A percentile compares a stretch with the other conserved stretches of the same genome.
These are phyloP conservation scores for Orientallactaga sibirica DNA, from an alignment of 2,797 vertebrate species.

Conservation along the genomic window DNA sequence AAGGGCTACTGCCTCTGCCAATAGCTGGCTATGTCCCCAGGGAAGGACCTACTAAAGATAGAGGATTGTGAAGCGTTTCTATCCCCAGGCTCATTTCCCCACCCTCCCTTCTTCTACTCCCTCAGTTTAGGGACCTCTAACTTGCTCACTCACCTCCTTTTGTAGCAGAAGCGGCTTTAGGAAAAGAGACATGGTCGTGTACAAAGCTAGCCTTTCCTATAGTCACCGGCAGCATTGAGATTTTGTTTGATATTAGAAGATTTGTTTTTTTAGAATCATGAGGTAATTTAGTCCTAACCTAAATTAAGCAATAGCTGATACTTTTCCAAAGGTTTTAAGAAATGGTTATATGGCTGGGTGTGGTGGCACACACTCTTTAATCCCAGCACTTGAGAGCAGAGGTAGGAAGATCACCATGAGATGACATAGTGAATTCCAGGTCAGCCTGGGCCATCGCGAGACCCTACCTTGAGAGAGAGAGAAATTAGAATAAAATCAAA, in stretches of 20 bases:
- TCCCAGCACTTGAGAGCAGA: too few relatives aligned
- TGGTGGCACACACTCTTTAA: too few relatives aligned
- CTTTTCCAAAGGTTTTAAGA: slow-evolving; percentile 61
- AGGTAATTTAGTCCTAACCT: slow-evolving; percentile 32
- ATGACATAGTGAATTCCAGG: too few relatives aligned
- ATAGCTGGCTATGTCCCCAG: background rate
- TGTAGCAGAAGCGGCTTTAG: background rate
- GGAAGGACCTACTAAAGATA: background rate
- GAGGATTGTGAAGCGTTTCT: background rate
- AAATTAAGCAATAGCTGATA: slow-evolving; percentile 30
- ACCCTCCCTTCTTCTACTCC: background rate
- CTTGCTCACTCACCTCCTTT: background rate
- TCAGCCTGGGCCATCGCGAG: too few relatives aligned
- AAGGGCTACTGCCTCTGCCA: background rate
- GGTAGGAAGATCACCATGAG: too few relatives aligned
- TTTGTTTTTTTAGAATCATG: background rate
- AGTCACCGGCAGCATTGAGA: background rate
- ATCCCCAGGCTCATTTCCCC: background rate
- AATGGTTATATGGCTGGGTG: background rate
- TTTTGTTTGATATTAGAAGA: background rate
- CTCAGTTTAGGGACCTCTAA: background rate
- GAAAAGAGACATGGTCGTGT: background rate
- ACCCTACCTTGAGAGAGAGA: background rate
- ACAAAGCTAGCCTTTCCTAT: background rate
- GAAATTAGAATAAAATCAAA: slow-evolving; percentile 27